Evolutionary conservation across 2,113 vertebrate genomes (phyloP), one percentile per base, ranked within the genome.

Genomic region (Eulemur macaco): DNA sequence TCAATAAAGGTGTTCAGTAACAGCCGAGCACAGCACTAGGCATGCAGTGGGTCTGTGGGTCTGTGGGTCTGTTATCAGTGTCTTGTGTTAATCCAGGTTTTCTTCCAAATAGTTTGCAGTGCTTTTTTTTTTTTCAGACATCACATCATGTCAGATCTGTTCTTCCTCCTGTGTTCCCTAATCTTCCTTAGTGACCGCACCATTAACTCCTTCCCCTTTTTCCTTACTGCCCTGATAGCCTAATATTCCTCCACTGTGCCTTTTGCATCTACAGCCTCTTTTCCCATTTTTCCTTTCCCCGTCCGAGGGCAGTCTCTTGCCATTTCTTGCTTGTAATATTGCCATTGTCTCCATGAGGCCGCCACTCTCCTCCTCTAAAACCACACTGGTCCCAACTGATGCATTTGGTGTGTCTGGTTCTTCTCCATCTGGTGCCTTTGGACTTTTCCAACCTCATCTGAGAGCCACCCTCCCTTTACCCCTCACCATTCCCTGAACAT

Each of bases 71-170:
- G 45, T 87, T 85, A 83, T 83, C 85, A 74, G 52, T 74, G 50
- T 81, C 15, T 96, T 71, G 78, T 89, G 74, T 76, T 96, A 93
- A 83, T 76, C 54, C 42, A 91, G 89, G 80, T 69, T 93, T 92
- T 37, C 77, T 82, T 97, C 81, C 90, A 94, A 85, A 92, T 68
- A 96, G 76, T 73, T 63, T 5, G 29, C 69, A 92, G 87, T 69
- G 71, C 69, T 95, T 91, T 64, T 73, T 86, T 34, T 95, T 91
- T 78, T 86, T 34, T 9, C 58, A 78, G 18, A 63, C 20, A 63
- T 85, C 52, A n/a, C 69, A 84, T 81, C 80, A 21, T 83, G 50
- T 90, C 60, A 74, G 13, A 85, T 93, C 82, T 82, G 21, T 56
- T 92, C 74, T 94, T 86, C 71, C 31, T 89, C 87, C 64, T 13